These are phyloP conservation scores for Mormyrus iriodes DNA, from an alignment of 2,113 vertebrate species.

Conservation along the genomic window DNA sequence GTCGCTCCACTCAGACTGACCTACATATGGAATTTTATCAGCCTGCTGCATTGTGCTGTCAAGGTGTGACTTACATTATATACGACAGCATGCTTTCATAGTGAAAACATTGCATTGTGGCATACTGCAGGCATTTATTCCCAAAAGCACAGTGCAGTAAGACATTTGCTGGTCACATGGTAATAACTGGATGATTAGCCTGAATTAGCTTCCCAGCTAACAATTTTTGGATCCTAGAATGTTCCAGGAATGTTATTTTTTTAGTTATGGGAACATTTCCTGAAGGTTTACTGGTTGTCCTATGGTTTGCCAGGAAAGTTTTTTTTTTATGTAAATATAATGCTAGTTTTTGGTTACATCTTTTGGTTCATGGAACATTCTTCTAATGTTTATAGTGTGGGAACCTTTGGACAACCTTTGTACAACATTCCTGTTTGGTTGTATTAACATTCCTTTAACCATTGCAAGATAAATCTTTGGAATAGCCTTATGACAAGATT, in stretches of 20 bases:
- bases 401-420: not conserved
- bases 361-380: not conserved
- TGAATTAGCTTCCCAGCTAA: not conserved
- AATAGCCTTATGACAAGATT: not conserved
- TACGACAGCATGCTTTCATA: not conserved
- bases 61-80: not conserved
- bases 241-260: not conserved
- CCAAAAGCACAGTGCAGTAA: not conserved
- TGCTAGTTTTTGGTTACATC: not conserved
- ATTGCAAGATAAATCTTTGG: not conserved
- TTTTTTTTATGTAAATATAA: not conserved
- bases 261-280: not conserved
- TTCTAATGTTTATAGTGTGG: not conserved
- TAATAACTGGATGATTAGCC: not conserved
- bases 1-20: not conserved
- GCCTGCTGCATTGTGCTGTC: not conserved
- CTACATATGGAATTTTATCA: not conserved
- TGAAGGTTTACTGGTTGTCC: not conserved
- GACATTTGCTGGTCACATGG: not conserved
- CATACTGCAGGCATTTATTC: not conserved
- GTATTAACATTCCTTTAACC: not conserved
- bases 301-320: not conserved
- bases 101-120: not conserved
- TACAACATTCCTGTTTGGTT: not conserved
- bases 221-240: not conserved